phyloP scores from a whole-genome alignment of 2,888 invertebrate species.

The Hirudinaria manillensis region DNA sequence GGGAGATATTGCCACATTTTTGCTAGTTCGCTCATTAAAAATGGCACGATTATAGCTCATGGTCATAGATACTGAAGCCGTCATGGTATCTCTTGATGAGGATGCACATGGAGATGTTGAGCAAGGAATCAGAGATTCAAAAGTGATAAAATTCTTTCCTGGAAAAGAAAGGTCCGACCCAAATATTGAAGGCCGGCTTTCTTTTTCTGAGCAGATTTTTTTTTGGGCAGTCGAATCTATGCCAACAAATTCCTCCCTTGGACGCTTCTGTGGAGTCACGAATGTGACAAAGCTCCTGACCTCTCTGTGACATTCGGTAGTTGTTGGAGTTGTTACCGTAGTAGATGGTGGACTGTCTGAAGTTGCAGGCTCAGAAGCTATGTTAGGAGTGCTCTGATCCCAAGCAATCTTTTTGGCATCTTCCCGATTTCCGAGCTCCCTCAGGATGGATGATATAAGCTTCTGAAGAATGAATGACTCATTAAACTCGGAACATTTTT shows the following conservation, averaged over 20 bases:
- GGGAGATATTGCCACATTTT: background rate
- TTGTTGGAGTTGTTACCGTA: background rate
- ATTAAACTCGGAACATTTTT: background rate
- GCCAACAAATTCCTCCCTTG: background rate
- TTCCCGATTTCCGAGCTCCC: background rate
- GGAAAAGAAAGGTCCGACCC: background rate
- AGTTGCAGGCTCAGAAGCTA: background rate
- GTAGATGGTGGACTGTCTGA: background rate
- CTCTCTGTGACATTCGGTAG: background rate
- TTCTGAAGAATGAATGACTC: background rate
- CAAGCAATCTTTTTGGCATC: background rate
- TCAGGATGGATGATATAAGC: constrained; percentile 18
- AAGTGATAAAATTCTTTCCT: background rate
- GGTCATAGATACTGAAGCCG: background rate
- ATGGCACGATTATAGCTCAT: background rate
- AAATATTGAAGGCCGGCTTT: background rate
- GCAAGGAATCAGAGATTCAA: background rate
- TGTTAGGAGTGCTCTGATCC: background rate
- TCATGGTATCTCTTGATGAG: background rate
- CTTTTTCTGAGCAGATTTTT: background rate
- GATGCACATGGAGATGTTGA: background rate
- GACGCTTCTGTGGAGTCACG: background rate
- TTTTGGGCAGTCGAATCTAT: background rate
- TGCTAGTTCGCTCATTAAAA: background rate
- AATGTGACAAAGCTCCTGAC: constrained; percentile 12